phyloP scores from a whole-genome alignment of 1,140 invertebrate genomes.

The Glomeris maerens region DNA sequence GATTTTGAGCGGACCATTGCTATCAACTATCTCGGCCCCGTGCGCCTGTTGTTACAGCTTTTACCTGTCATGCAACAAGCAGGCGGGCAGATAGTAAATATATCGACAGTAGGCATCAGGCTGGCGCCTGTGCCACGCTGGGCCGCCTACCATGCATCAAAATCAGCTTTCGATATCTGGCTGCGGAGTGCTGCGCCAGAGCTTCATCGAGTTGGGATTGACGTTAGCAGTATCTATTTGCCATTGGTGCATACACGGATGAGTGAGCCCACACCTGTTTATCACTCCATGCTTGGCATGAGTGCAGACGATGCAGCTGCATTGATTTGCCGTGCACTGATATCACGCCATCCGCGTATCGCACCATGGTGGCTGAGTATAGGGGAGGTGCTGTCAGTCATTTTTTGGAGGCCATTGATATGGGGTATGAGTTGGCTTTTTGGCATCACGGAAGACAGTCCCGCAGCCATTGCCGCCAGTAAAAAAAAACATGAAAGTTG shows the following conservation, averaged over 20 bases:
- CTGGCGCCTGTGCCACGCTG: neutral
- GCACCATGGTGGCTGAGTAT: neutral
- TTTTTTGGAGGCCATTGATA: neutral
- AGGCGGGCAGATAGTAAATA: neutral
- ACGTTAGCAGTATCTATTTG: neutral
- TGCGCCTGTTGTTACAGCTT: neutral
- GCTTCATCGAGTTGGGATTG: neutral
- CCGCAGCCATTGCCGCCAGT: neutral
- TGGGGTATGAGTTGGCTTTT: neutral
- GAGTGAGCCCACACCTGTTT: neutral
- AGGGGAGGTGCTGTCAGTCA: neutral
- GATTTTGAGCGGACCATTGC: neutral
- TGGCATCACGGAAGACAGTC: neutral
- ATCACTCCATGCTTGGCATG: neutral
- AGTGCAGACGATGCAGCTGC: neutral
- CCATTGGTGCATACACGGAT: neutral
- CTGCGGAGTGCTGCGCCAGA: neutral
- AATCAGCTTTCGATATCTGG: neutral
- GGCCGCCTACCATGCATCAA: neutral
- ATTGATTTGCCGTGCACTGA: neutral
- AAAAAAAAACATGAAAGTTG: neutral
- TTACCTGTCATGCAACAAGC: neutral
- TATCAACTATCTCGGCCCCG: neutral
- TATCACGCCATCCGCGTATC: neutral
- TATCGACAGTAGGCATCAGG: neutral